Evolutionary conservation across 1,140 invertebrate species (phyloP).

Genomic region (Leucophenga varia): DNA sequence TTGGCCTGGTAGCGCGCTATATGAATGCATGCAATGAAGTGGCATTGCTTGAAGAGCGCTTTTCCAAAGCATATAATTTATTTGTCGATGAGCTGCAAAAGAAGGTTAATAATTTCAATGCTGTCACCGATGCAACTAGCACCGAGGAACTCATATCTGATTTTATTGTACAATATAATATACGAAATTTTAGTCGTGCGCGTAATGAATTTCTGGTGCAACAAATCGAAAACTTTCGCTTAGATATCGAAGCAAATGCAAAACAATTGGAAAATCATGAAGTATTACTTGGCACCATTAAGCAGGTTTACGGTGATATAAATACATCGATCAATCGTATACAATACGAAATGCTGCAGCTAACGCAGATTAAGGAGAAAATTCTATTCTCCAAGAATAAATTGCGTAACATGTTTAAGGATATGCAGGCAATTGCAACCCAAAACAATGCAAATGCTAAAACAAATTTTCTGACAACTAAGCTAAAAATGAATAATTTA

Average conservation of each 20-base stretch:
- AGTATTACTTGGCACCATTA: constrained; percentile 37
- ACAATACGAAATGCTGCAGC: constrained; percentile 44
- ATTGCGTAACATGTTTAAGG: constrained; percentile 37
- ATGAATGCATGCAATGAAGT: constrained; percentile 27
- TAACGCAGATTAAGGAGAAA: constrained; percentile 51
- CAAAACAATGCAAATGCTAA: constrained; percentile 27
- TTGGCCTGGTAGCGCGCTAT: constrained; percentile 36
- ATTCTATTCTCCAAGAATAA: constrained; percentile 46
- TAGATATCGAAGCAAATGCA: constrained; percentile 26
- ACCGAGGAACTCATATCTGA: constrained; percentile 42
- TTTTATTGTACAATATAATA: constrained; percentile 43
- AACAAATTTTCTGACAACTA: constrained; percentile 35
- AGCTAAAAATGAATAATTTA: constrained; percentile 37
- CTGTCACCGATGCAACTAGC: constrained; percentile 18
- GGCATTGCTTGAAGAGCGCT: constrained; percentile 26
- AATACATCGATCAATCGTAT: constrained; percentile 40
- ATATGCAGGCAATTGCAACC: constrained; percentile 29
- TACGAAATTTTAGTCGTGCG: constrained; percentile 31
- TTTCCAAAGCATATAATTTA: constrained; percentile 23
- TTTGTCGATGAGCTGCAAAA: constrained; percentile 38
- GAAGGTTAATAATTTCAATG: constrained; percentile 40
- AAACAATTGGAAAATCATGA: constrained; percentile 43
- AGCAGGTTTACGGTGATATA: constrained; percentile 40
- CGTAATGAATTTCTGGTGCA: constrained; percentile 37
- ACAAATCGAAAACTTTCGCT: constrained; percentile 37